A percentile compares a stretch with the other conserved stretches of the same genome.
Conservation (phyloP, 2,113 vertebrate genomes). For the Meles meles region DNA sequence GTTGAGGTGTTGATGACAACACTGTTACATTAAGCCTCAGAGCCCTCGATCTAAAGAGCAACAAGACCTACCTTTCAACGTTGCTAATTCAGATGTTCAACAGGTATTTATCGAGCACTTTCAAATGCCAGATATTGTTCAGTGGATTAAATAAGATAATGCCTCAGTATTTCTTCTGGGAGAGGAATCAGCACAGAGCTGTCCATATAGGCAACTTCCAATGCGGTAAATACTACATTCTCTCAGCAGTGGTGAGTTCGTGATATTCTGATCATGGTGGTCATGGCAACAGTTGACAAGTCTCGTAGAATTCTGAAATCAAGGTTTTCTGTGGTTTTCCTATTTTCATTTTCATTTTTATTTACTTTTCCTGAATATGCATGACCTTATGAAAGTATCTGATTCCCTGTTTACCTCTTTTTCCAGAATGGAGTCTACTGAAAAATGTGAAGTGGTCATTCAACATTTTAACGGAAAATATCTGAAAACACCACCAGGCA, state of each 20-base stretch:
- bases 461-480: conserved; percentile 92
- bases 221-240: not conserved
- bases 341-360: not conserved
- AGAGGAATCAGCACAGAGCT: not conserved
- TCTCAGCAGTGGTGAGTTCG: accelerated
- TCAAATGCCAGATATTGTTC: not conserved
- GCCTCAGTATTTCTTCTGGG: not conserved
- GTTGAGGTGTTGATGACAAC: not conserved
- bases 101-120: not conserved
- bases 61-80: not conserved
- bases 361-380: not conserved
- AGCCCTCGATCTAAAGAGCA: not conserved
- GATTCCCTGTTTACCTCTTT: conserved; percentile 54
- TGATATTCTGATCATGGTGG: not conserved
- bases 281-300: not conserved
- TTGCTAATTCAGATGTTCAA: not conserved
- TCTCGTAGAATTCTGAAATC: not conserved
- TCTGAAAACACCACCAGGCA: conserved; percentile 90
- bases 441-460: conserved; percentile 93
- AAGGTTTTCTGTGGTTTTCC: not conserved
- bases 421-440: conserved; percentile 90
- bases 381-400: not conserved
- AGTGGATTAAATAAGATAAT: not conserved
- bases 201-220: not conserved
- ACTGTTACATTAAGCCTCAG: accelerated